These are phyloP conservation scores for Xestia xanthographa DNA, from an alignment of 2,888 invertebrate species.

Conservation along the genomic window DNA sequence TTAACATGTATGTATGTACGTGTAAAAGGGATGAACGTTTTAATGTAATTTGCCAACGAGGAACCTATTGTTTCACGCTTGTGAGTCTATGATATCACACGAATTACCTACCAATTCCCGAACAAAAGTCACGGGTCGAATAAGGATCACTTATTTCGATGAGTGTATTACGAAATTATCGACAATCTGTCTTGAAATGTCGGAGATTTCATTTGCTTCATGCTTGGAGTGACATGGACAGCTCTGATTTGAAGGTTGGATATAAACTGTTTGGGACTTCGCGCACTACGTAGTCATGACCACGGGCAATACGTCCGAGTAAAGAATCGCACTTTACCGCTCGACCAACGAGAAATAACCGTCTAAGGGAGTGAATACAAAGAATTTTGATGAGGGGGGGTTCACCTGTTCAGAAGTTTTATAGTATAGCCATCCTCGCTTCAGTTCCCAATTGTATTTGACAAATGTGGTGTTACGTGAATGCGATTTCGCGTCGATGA, in stretches of 20 bases:
- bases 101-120: no score
- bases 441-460: not conserved
- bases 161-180: not conserved
- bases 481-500: not conserved
- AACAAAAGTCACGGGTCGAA: not conserved
- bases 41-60: not conserved
- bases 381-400: not conserved
- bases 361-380: not conserved
- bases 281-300: no score
- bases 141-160: not conserved
- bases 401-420: not conserved
- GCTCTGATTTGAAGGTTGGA: slow-evolving; percentile 19
- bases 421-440: not conserved
- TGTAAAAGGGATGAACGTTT: not conserved
- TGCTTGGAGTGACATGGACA: not conserved
- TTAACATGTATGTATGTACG: no score
- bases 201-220: not conserved
- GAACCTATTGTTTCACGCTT: not conserved
- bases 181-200: not conserved
- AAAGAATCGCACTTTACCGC: not conserved
- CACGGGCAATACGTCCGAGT: not conserved
- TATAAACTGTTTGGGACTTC: slow-evolving; percentile 6
- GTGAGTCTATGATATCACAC: not conserved
- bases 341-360: not conserved
- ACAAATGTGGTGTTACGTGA: not conserved